These are phyloP conservation scores for Ciona savignyi DNA, from an alignment of 23 tunicate genomes.

Conservation along the genomic window DNA sequence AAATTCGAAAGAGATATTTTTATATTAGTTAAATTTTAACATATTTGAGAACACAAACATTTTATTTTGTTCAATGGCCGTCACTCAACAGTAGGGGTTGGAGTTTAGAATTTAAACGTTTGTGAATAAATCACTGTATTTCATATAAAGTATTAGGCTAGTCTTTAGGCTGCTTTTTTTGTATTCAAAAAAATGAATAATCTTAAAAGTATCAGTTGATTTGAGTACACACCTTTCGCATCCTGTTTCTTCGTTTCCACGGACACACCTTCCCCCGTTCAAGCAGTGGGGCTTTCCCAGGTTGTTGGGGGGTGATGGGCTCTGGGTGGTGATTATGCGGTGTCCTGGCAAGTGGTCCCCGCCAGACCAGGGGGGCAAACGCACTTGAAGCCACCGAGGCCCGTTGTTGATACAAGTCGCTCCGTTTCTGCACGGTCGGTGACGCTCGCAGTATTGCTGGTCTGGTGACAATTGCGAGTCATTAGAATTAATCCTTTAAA, in stretches of 20 bases:
- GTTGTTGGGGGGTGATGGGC: neutral
- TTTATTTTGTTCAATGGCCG: too few relatives aligned
- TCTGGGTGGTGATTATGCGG: slow-evolving; percentile 12
- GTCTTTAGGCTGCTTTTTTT: too few relatives aligned
- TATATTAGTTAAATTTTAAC: too few relatives aligned
- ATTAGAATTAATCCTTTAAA: neutral
- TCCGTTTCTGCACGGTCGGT: slow-evolving; percentile 46
- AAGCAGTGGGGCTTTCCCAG: slow-evolving; percentile 8
- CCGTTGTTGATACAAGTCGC: slow-evolving; percentile 59
- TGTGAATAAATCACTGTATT: too few relatives aligned
- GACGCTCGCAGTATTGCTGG: slow-evolving; percentile 45
- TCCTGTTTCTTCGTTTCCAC: slow-evolving; percentile 27
- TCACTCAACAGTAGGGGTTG: too few relatives aligned
- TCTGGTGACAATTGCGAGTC: slow-evolving; percentile 24
- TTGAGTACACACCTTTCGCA: slow-evolving; percentile 62
- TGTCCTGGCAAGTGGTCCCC: slow-evolving; percentile 34
- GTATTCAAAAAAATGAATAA: too few relatives aligned
- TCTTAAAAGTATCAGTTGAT: too few relatives aligned
- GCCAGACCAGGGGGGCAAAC: slow-evolving; percentile 42
- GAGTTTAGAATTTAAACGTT: too few relatives aligned
- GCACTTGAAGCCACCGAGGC: slow-evolving; percentile 34
- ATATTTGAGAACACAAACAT: too few relatives aligned
- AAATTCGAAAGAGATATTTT: too few relatives aligned
- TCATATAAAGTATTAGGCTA: too few relatives aligned
- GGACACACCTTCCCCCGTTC: slow-evolving; percentile 64